Evolutionary conservation across 2,888 invertebrate genomes (phyloP).

Genomic region (Labia minor): DNA sequence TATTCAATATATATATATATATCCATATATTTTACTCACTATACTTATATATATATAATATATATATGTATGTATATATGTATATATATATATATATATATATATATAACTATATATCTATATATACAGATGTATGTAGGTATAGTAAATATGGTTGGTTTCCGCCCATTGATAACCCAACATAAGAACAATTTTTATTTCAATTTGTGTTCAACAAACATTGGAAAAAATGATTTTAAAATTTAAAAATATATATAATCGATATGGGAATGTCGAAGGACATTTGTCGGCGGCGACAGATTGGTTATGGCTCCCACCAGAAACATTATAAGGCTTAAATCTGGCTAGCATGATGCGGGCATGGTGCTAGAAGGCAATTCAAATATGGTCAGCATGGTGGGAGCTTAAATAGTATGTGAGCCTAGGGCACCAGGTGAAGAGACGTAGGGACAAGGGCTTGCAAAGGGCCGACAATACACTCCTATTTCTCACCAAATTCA

Average conservation of each 20-base stretch:
- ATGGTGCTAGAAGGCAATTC: neutral
- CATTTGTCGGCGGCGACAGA: slow-evolving; percentile 1
- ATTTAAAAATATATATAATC: neutral
- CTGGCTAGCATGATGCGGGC: neutral
- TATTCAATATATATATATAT: too few species aligned
- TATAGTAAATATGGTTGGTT: too few species aligned
- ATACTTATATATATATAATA: too few species aligned
- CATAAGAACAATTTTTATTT: too few species aligned
- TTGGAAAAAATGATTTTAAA: too few species aligned
- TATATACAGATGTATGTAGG: too few species aligned
- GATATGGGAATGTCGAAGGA: neutral
- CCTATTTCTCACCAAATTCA: neutral
- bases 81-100: too few species aligned
- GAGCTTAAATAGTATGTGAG: neutral
- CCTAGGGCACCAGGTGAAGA: slow-evolving; percentile 13
- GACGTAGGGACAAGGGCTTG: neutral
- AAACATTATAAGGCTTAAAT: neutral
- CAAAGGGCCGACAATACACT: neutral
- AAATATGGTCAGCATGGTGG: neutral
- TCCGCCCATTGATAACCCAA: too few species aligned
- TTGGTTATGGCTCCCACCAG: neutral
- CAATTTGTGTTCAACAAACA: neutral
- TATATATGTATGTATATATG: too few species aligned
- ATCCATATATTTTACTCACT: too few species aligned
- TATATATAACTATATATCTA: too few species aligned